phyloP scores from a whole-genome alignment of 2,888 invertebrate species.

The Mamestra brassicae region DNA sequence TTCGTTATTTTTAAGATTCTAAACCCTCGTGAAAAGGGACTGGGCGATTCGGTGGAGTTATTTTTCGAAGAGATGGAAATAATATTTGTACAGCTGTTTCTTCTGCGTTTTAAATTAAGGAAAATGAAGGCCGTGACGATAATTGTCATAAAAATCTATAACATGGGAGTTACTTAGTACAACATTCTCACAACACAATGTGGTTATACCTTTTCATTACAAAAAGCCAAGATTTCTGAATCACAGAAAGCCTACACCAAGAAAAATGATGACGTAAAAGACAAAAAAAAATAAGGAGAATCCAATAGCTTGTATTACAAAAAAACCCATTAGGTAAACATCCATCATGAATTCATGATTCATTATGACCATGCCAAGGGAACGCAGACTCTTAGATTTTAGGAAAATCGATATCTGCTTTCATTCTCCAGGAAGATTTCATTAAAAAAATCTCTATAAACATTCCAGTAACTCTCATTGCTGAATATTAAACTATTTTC shows the following conservation, averaged over 20 bases:
- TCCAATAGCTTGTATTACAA: not conserved
- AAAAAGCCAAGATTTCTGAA: too few species aligned
- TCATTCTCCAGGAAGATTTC: constrained; percentile 1
- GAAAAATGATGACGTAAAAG: not conserved
- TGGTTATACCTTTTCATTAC: too few species aligned
- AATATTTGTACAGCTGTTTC: constrained; percentile 42
- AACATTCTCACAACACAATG: too few species aligned
- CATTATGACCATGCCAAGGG: not conserved
- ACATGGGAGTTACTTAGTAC: too few species aligned
- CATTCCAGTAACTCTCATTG: constrained; percentile 15
- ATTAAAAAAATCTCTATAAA: constrained; percentile 4
- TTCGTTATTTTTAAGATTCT: constrained; percentile 49
- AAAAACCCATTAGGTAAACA: too few species aligned
- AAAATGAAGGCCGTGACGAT: not conserved
- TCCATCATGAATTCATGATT: not conserved
- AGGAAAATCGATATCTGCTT: constrained; percentile 2
- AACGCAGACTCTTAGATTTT: not conserved
- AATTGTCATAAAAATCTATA: not conserved
- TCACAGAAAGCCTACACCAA: too few species aligned
- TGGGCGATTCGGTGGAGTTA: not conserved
- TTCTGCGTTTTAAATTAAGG: not conserved
- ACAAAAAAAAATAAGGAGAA: not conserved
- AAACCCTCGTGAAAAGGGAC: constrained; percentile 15
- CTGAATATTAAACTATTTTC: constrained; percentile 52
- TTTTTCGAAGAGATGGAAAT: constrained; percentile 12